These are phyloP conservation scores for Odontamblyopus rebecca DNA, from an alignment of 2,797 vertebrate species.

Conservation along the genomic window DNA sequence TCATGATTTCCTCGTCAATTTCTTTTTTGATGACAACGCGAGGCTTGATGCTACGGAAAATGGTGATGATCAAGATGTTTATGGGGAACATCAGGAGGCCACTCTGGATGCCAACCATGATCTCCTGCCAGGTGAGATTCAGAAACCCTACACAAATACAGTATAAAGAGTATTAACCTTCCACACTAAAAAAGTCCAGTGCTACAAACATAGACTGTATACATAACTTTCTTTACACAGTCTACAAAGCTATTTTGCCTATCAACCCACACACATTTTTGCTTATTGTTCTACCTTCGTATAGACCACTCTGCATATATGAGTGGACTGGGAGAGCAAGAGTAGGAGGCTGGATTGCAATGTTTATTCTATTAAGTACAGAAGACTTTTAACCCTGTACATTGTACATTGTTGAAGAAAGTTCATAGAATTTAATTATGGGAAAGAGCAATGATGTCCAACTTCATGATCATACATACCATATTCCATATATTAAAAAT, in stretches of 20 bases:
- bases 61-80: slow-evolving; percentile 86
- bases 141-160: slow-evolving; percentile 67
- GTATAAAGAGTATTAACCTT: not conserved
- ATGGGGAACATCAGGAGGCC: slow-evolving; percentile 87
- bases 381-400: not conserved
- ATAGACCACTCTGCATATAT: not conserved
- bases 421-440: not conserved
- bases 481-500: not conserved
- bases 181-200: not conserved
- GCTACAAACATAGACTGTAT: too few species aligned
- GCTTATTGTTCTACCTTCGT: not conserved
- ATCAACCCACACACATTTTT: not conserved
- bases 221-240: too few species aligned
- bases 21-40: slow-evolving; percentile 49
- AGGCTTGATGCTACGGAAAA: slow-evolving; percentile 81
- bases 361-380: not conserved
- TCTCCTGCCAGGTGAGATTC: slow-evolving; percentile 75
- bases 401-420: not conserved
- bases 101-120: slow-evolving; percentile 82
- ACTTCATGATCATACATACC: not conserved
- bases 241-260: not conserved
- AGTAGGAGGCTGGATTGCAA: not conserved
- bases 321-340: not conserved
- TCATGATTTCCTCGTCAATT: slow-evolving; percentile 15
- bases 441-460: not conserved